Evolutionary conservation across 2,113 vertebrate genomes (phyloP).

Genomic region (Nansenia antarctica): DNA sequence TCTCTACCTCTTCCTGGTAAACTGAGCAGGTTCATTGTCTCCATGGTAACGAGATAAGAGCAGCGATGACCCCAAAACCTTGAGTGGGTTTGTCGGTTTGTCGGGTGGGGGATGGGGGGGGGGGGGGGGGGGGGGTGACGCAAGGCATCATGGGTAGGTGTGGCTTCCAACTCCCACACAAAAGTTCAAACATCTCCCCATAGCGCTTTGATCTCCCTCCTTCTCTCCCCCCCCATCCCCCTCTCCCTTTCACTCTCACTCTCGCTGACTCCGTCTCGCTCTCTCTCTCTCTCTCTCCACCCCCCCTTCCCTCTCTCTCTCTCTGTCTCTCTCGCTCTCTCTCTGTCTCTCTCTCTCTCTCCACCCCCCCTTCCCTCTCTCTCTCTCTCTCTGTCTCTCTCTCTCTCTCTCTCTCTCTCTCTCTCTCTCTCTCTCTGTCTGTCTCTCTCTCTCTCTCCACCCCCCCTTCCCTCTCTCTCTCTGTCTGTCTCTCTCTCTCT

Average conservation of each 20-base stretch:
- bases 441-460: slow-evolving; percentile 49
- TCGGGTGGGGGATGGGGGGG: not conserved
- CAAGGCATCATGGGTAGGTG: slow-evolving; percentile 72
- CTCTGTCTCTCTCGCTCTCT: slow-evolving; percentile 6
- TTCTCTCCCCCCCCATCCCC: not conserved
- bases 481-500: slow-evolving; percentile 6
- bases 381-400: too few relatives aligned
- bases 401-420: too few relatives aligned
- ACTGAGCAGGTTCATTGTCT: not conserved
- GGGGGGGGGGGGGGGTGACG: slow-evolving; percentile 40
- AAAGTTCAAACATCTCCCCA: slow-evolving; percentile 51
- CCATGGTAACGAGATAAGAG: slow-evolving; percentile 18
- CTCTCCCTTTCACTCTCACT: slow-evolving; percentile 10
- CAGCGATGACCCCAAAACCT: slow-evolving; percentile 54
- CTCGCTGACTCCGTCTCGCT: slow-evolving; percentile 6
- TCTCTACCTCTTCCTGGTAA: not conserved
- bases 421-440: slow-evolving; percentile 30
- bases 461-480: slow-evolving; percentile 38
- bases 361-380: slow-evolving; percentile 23
- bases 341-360: slow-evolving; percentile 22
- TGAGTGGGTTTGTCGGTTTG: slow-evolving; percentile 49
- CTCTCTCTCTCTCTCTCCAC: slow-evolving; percentile 6
- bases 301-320: slow-evolving; percentile 23
- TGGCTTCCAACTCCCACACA: slow-evolving; percentile 64
- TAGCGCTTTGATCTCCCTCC: slow-evolving; percentile 56